Conservation (phyloP, 2,888 invertebrate species). For the Lycocerus yunnanus region DNA sequence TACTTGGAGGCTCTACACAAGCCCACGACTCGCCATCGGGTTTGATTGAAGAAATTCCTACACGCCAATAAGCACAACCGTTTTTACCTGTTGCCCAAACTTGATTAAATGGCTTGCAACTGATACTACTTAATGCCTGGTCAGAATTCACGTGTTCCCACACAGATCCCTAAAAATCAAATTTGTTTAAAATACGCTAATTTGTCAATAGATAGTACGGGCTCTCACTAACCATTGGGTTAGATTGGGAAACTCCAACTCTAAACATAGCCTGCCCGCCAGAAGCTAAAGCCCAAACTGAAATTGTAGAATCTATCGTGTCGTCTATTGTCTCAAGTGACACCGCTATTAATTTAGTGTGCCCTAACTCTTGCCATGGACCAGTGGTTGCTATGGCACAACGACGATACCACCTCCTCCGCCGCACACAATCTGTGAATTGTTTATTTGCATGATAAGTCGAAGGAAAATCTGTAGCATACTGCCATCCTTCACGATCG, state of each 20-base stretch:
- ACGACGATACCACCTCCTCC: constrained; percentile 81
- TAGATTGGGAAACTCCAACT: constrained; percentile 73
- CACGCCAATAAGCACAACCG: constrained; percentile 82
- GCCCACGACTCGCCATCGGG: constrained; percentile 75
- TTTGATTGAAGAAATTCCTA: constrained; percentile 71
- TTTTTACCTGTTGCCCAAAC: constrained; percentile 89
- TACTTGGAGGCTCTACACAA: constrained; percentile 72
- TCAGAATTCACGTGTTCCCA: constrained; percentile 86
- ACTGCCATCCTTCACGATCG: constrained; percentile 93
- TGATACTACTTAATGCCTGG: constrained; percentile 76
- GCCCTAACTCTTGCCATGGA: constrained; percentile 88
- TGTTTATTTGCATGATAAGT: constrained; percentile 84
- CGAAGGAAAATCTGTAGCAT: constrained; percentile 89
- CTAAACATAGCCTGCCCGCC: constrained; percentile 87
- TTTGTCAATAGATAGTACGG: too few species aligned
- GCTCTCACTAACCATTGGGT: constrained; percentile 73
- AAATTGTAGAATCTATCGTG: constrained; percentile 57
- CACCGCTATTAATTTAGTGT: constrained; percentile 81
- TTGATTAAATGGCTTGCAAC: constrained; percentile 68
- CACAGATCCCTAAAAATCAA: constrained; percentile 64
- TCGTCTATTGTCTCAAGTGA: constrained; percentile 60
- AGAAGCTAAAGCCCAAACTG: constrained; percentile 84
- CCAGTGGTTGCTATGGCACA: constrained; percentile 83
- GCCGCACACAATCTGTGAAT: constrained; percentile 86
- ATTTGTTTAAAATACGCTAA: constrained; percentile 11